Base-by-base conservation (phyloP, 2,113 vertebrate species). In the Cisticola juncidis region DNA sequence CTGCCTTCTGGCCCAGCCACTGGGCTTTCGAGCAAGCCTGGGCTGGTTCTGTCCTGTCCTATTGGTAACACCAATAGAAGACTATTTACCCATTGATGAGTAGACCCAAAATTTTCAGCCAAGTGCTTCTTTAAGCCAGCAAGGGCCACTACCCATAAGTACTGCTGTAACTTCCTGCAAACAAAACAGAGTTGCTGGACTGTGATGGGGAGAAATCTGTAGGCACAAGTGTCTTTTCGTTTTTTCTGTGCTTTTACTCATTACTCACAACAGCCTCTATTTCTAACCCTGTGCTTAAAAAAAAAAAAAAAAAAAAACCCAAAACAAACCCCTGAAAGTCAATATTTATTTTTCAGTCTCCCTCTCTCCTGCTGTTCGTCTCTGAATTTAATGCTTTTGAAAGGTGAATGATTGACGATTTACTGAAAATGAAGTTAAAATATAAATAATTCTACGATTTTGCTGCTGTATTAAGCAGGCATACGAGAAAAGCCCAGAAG, bases 381-480 rank as follows among this genome's bases (percentile, higher is more conserved):
- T 91, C 83, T 86, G 96, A 96, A 93, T 87, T 90, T 87, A 92
- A 92, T 86, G 83, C 95, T 87, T 97, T 95, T 92, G 85, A 96
- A 92, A 96, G 91, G 92, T 82, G 79, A 96, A 94, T 96, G 91
- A 96, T 92, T 86, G 92, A 96, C 85, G 86, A 96, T 93, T 90
- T 88, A 95, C 82, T 90, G 69, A 93, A 89, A 84, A 82, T 47
- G 54, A 90, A 93, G 93, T 96, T 96, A 95, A 95, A 93, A 94
- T 97, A 94, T 95, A 91, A 93, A 92, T 90, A 95, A 94, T 95
- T 97, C 95, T 70, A 94, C 4, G 35, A 95, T 92, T 90, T 25
- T 9, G 18, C 88, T 86, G 61, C 88, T 95, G 92, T 96, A 95
- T 91, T 91, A 88, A 80, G 79, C 81, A 91, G 92, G 92, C 90